These are phyloP conservation scores for Micromys minutus DNA, from an alignment of 2,113 vertebrate genomes.

Conservation along the genomic window DNA sequence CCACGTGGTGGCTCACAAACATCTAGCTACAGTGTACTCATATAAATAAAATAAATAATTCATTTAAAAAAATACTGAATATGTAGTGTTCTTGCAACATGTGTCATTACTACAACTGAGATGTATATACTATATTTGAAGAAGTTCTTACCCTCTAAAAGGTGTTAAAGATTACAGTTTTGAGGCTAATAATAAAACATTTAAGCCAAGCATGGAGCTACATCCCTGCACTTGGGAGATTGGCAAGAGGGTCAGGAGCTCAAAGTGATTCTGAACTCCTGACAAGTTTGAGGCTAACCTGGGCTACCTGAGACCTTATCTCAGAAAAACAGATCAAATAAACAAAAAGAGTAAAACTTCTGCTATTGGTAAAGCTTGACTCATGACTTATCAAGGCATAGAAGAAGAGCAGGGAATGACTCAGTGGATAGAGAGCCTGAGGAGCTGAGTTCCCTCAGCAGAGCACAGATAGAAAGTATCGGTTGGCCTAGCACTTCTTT, in stretches of 20 bases:
- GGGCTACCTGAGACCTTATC: no score
- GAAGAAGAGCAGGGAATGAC: background rate
- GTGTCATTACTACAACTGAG: slow-evolving; percentile 7
- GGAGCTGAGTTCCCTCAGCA: background rate
- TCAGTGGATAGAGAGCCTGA: background rate
- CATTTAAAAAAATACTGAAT: no score
- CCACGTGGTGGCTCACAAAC: no score
- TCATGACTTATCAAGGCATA: background rate
- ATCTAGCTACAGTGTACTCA: no score
- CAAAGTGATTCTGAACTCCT: background rate
- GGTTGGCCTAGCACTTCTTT: background rate
- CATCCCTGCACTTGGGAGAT: background rate
- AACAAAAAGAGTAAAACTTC: background rate
- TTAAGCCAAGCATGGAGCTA: background rate
- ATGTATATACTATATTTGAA: background rate
- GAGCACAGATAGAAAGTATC: background rate
- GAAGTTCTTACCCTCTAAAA: slow-evolving; percentile 34
- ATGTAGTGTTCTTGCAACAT: background rate
- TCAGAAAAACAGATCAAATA: background rate
- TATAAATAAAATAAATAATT: no score
- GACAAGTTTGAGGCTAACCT: background rate
- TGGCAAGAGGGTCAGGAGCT: background rate
- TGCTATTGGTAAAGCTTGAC: background rate
- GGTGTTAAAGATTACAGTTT: slow-evolving; percentile 4
- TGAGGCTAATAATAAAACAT: background rate